Percentiles rank a stretch among this genome's conserved stretches.
Conservation (phyloP, 2,888 invertebrate species). For the Diarsia dahlii region DNA sequence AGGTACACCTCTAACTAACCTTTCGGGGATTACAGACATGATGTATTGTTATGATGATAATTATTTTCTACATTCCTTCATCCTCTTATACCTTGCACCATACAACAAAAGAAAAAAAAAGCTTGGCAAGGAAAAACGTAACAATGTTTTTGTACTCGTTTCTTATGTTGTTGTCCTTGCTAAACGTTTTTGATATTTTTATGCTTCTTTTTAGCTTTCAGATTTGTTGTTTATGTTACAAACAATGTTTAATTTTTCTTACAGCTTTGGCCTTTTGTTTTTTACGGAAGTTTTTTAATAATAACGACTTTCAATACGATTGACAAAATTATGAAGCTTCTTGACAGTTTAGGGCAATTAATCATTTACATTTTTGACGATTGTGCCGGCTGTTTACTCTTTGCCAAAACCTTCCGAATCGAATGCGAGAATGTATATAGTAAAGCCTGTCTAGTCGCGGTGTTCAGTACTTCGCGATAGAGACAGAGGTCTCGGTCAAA, state of each 20-base stretch:
- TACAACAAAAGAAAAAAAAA: conserved; percentile 55
- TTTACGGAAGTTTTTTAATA: not conserved
- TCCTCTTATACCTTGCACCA: conserved; percentile 46
- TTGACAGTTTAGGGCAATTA: not conserved
- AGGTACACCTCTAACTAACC: no score
- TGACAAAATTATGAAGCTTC: not conserved
- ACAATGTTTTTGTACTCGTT: conserved; percentile 76
- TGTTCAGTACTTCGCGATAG: no score
- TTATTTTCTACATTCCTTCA: not conserved
- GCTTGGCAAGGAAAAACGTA: conserved; percentile 77
- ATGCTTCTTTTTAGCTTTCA: conserved; percentile 44
- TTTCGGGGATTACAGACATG: no score
- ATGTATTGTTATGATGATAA: no score
- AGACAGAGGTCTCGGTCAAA: no score
- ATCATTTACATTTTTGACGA: not conserved
- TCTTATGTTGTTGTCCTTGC: conserved; percentile 63
- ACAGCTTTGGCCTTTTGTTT: not conserved
- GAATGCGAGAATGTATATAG: not conserved
- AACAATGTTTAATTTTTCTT: conserved; percentile 24
- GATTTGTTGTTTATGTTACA: conserved; percentile 53
- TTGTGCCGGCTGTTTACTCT: not conserved
- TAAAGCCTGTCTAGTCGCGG: no score
- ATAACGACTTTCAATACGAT: not conserved
- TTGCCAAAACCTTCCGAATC: not conserved
- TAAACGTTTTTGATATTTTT: conserved; percentile 65